A percentile compares a stretch with the other conserved stretches of the same genome.
Conservation (phyloP, 2,113 vertebrate species). For the Protobothrops mucrosquamatus region DNA sequence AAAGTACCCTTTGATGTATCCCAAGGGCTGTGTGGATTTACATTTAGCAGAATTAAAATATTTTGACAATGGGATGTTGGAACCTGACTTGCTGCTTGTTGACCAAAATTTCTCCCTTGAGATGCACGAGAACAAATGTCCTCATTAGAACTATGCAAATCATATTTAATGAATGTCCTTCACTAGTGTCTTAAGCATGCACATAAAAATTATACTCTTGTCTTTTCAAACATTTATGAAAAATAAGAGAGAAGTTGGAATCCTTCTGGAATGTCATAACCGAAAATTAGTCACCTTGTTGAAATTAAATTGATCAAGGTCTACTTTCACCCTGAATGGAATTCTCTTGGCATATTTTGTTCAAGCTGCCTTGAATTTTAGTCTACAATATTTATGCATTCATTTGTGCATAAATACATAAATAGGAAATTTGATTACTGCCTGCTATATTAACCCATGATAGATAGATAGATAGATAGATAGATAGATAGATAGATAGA, state of each 20-base stretch:
- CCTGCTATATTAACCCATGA: neutral
- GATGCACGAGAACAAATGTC: neutral
- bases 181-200: neutral
- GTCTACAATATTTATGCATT: neutral
- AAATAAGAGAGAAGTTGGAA: neutral
- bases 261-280: neutral
- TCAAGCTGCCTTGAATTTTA: neutral
- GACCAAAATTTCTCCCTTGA: constrained; percentile 12
- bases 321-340: neutral
- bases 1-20: constrained; percentile 12
- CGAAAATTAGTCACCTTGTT: neutral
- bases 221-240: neutral
- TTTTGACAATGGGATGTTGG: constrained; percentile 10
- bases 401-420: neutral
- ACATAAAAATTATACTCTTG: neutral
- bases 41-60: constrained; percentile 6
- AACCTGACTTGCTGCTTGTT: neutral
- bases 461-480: neutral
- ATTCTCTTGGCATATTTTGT: neutral
- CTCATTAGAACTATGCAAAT: neutral
- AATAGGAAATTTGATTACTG: neutral
- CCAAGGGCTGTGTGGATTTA: neutral
- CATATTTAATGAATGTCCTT: neutral
- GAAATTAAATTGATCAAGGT: neutral
- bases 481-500: too few species aligned